Evolutionary conservation across 1,140 invertebrate species (phyloP), one percentile per base, ranked within the genome.

Genomic region (Portunus trituberculatus): DNA sequence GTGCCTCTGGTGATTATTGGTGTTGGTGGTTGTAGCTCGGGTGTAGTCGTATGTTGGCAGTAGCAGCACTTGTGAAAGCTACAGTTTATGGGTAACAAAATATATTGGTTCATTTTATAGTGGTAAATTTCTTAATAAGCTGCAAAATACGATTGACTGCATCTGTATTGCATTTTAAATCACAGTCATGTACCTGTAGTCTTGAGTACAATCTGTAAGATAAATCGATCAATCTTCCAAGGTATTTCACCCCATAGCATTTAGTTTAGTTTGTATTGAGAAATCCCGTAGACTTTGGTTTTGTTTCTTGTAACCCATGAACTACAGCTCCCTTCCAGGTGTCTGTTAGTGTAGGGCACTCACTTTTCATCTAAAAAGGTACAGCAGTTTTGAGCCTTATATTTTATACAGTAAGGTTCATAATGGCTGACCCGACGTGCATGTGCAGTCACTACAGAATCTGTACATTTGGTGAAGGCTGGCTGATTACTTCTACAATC

Each of bases 21-120:
- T 94, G 93, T 94, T 94, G 93, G 93, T 95, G 88, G 93, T 94
- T 94, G 94, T 95, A 92, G 94, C 91, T 92, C 39, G 92, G 91
- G 87, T 95, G 94, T 95, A 95, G 94, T 95, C 83, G 94, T 95
- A 93, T 91, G 91, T 95, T 95, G 94, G 94, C 94, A 92, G 94
- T 95, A 95, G 94, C 94, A 95, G 94, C 94, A 95, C 94, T 95
- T 95, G 94, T 86, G 94, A 95, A 88, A 95, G 94, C 94, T 95
- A 89, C 91, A 76, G 94, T 95, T 95, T 92, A 93, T 95, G 94
- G 94, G 91, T 95, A 95, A 93, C 90, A 88, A 29, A 83, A 84
- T 45, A 84, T 45, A 48, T 46, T 82, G n/a, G 25, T 83, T 84
- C 32, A 83, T 93, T 28, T 46, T 39, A 76, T 93, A 76, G 8